These are phyloP conservation scores for Phengaris arion DNA, from an alignment of 2,888 invertebrate genomes.

Conservation along the genomic window DNA sequence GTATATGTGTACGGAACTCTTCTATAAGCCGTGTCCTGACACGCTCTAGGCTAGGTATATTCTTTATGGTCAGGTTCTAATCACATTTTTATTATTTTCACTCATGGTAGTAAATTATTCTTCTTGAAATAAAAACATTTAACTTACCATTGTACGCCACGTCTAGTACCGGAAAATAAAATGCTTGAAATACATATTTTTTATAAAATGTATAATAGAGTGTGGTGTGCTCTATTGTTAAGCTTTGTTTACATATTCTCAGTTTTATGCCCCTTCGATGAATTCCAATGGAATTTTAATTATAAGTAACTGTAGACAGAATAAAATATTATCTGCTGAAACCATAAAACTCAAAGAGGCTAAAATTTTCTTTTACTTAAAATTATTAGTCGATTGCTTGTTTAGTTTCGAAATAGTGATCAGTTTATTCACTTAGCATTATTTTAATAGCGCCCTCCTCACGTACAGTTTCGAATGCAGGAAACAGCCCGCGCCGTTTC, in stretches of 20 bases:
- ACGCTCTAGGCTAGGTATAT: too few relatives aligned
- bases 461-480: too few relatives aligned
- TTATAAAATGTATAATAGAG: neutral
- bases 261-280: neutral
- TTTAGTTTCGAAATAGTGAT: neutral
- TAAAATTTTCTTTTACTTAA: neutral
- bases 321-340: neutral
- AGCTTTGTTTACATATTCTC: neutral
- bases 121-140: neutral
- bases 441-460: neutral
- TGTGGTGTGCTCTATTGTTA: neutral
- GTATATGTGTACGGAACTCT: too few relatives aligned
- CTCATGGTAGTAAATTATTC: neutral
- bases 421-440: neutral
- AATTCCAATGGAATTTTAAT: neutral
- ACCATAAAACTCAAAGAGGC: neutral
- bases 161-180: constrained; percentile 1
- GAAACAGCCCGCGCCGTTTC: too few relatives aligned
- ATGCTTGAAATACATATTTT: neutral
- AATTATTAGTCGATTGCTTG: neutral
- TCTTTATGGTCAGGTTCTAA: neutral
- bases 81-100: neutral
- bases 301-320: neutral
- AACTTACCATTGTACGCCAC: neutral
- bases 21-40: too few relatives aligned